Evolutionary conservation across 2,797 vertebrate species (phyloP).

Genomic region (Gobio occitaniae): DNA sequence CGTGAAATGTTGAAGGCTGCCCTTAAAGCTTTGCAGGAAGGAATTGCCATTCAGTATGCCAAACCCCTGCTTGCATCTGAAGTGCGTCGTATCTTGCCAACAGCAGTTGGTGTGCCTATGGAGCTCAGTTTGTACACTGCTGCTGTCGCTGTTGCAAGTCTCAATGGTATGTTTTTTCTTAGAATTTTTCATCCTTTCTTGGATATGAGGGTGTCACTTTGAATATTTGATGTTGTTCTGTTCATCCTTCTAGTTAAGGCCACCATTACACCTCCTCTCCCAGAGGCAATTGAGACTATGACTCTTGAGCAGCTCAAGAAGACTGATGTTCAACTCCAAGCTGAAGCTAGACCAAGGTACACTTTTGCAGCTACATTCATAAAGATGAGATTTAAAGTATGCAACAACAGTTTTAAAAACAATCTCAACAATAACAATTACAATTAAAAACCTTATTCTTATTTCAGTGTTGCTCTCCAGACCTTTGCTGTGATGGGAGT

Average conservation of each 20-base stretch:
- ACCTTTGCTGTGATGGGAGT: conserved; percentile 81
- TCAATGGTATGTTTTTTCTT: conserved; percentile 68
- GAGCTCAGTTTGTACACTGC: conserved; percentile 78
- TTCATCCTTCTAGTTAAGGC: conserved; percentile 70
- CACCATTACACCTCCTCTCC: conserved; percentile 72
- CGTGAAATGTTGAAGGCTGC: conserved; percentile 52
- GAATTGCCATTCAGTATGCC: conserved; percentile 64
- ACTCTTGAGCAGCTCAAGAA: conserved; percentile 72
- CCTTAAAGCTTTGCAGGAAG: conserved; percentile 67
- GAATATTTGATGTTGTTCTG: not conserved
- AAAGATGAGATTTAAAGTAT: not conserved
- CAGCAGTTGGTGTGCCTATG: conserved; percentile 79
- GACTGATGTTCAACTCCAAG: conserved; percentile 74
- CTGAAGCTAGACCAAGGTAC: conserved; percentile 78
- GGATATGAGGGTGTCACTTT: not conserved
- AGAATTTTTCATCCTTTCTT: not conserved
- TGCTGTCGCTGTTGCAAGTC: conserved; percentile 71
- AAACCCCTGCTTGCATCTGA: conserved; percentile 79
- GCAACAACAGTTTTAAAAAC: not conserved
- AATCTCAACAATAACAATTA: not conserved
- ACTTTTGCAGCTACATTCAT: not conserved
- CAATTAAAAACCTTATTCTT: conserved; percentile 9
- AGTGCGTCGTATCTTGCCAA: conserved; percentile 79
- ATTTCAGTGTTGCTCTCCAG: conserved; percentile 76
- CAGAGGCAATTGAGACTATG: conserved; percentile 75